A percentile compares a stretch with the other conserved stretches of the same genome.
Evolutionary conservation across 2,888 invertebrate species (phyloP).

Genomic region (Nipponacmea schrenckii): DNA sequence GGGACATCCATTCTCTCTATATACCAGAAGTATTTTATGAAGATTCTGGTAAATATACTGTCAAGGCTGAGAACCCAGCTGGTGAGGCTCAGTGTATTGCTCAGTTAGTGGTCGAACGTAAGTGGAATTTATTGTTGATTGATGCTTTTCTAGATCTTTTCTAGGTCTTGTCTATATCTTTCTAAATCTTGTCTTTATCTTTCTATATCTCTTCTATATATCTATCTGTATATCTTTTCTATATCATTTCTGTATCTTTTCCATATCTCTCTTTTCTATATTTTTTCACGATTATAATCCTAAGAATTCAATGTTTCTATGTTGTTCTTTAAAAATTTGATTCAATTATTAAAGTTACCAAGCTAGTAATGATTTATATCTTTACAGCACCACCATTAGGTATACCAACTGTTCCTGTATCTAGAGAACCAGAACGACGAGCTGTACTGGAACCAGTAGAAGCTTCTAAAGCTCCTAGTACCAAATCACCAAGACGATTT

Average conservation of each 20-base stretch:
- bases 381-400: conserved; percentile 19
- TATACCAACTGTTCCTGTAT: conserved; percentile 25
- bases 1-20: conserved; percentile 75
- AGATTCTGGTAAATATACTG: conserved; percentile 67
- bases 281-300: no score
- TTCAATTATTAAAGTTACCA: no score
- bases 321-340: no score
- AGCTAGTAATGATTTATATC: no score
- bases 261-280: no score
- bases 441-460: conserved; percentile 48
- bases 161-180: no score
- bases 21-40: conserved; percentile 75
- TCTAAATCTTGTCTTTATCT: no score
- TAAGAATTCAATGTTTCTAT: no score
- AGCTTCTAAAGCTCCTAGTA: conserved; percentile 43
- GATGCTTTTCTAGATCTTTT: no score
- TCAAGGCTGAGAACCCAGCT: conserved; percentile 64
- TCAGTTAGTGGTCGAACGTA: conserved; percentile 76
- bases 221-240: background rate
- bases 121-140: conserved; percentile 19
- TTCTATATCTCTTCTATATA: background rate
- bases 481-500: conserved; percentile 36
- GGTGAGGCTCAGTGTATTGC: conserved; percentile 77
- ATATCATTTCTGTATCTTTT: no score
- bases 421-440: conserved; percentile 41